Evolutionary conservation across 2,888 invertebrate species (phyloP), one percentile per base, ranked within the genome.

Genomic region (Prosapia bicincta): DNA sequence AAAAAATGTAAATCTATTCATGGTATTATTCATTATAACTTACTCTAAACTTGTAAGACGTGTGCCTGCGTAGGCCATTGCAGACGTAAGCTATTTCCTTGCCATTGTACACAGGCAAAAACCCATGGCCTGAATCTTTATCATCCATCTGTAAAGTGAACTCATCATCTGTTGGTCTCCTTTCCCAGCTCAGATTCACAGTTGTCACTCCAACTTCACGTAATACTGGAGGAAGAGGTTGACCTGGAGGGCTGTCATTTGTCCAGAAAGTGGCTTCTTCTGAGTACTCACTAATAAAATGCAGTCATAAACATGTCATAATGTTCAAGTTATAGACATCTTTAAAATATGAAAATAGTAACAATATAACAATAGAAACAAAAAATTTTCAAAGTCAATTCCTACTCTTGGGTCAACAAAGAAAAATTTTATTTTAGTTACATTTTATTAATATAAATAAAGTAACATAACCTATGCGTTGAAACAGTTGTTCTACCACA

Each of bases 131-230:
- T 72, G 90, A 88, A 10, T 87, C 84, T 30, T 88, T 86, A 80
- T 89, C 88, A 82, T 95, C 92, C 91, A 95, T 92, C 85, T 96
- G 95, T 78, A 96, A 87, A 73, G 91, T 90, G 84, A 93, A 96
- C 82, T 92, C 92, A 78, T 94, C 93, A 83, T 95, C 95, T 81
- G 90, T 89, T 43, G 91, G 89, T 69, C 94, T 88, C 71, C 88
- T 86, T 80, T 90, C 88, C 96, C 96, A 96, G 70, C 89, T 88
- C 67, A 96, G 86, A 78, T 89, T 88, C 74, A 96, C 86, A 71
- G 90, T 86, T 80, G 87, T 89, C 71, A 92, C 87, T 72, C 88
- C 88, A 75, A 91, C 89, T 80, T 89, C 88, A 66, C 88, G 87
- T 76, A 96, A 86, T 72, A 88, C 86, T 10, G 96, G 96, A n/a